Conservation (phyloP, 2,797 vertebrate genomes). For the Ispidina picta region DNA sequence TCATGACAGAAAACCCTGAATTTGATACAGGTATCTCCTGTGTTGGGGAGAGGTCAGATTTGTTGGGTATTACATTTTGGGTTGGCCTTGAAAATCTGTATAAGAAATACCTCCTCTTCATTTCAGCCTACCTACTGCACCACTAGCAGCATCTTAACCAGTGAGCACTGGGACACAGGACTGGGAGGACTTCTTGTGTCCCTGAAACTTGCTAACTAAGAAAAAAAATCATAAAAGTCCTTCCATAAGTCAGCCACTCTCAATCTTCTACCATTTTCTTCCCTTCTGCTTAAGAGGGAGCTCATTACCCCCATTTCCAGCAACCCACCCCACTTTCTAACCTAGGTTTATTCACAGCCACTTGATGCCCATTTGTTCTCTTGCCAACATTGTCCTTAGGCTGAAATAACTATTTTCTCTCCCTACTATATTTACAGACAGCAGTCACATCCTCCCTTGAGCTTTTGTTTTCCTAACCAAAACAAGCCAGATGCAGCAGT, state of each 20-base stretch:
- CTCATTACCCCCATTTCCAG: not conserved
- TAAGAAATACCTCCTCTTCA: not conserved
- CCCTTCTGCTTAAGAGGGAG: not conserved
- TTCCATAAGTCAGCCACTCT: not conserved
- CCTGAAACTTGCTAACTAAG: not conserved
- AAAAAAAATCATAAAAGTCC: not conserved
- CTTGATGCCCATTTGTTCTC: conserved; percentile 18
- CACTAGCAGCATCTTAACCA: not conserved
- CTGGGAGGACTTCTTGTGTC: not conserved
- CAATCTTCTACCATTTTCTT: not conserved
- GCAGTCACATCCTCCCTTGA: conserved; percentile 24
- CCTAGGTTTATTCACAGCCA: not conserved
- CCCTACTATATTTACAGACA: conserved; percentile 37
- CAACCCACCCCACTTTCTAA: not conserved
- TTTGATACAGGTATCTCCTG: not conserved
- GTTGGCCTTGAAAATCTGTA: not conserved
- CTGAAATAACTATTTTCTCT: conserved; percentile 42
- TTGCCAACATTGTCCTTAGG: conserved; percentile 31
- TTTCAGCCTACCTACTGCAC: not conserved
- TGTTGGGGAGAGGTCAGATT: not conserved
- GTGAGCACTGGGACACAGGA: not conserved
- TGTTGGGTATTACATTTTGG: not conserved
- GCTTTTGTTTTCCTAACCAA: conserved; percentile 42
- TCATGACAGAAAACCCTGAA: not conserved
- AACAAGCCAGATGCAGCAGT: conserved; percentile 24